These are phyloP conservation scores for Caranx melampygus DNA, from an alignment of 2,113 vertebrate genomes.

Conservation along the genomic window DNA sequence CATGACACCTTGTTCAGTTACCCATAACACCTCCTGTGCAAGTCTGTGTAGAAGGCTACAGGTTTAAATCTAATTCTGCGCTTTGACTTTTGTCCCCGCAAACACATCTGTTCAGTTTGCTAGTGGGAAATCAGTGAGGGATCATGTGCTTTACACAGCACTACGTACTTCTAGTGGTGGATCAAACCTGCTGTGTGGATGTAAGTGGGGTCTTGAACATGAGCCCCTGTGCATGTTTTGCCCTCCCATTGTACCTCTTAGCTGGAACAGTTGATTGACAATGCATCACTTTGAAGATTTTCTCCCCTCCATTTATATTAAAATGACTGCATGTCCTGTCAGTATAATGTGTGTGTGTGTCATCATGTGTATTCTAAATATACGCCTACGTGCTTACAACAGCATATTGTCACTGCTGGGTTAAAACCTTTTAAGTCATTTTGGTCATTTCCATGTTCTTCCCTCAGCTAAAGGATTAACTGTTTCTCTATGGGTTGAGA, in stretches of 20 bases:
- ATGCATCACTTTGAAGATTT: too few relatives aligned
- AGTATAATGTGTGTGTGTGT: too few relatives aligned
- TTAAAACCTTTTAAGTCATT: background rate
- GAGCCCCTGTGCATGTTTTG: too few relatives aligned
- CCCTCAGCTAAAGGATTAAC: conserved; percentile 1
- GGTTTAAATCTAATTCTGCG: background rate
- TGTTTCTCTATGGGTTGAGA: background rate
- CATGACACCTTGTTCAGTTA: too few relatives aligned
- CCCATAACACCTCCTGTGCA: background rate
- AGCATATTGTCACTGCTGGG: background rate
- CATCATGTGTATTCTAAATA: too few relatives aligned
- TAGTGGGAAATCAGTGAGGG: background rate
- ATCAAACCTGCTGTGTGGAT: background rate
- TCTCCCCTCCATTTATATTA: too few relatives aligned
- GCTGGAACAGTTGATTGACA: background rate
- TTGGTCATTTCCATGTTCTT: background rate
- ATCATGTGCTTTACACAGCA: background rate
- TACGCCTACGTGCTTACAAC: background rate
- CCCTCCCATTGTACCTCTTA: background rate
- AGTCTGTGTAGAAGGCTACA: background rate
- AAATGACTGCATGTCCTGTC: too few relatives aligned
- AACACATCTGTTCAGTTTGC: background rate
- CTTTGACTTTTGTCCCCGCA: background rate
- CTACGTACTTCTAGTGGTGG: background rate
- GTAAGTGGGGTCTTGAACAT: too few relatives aligned